phyloP scores from a whole-genome alignment of 2,888 invertebrate genomes.

The Hyles lineata region DNA sequence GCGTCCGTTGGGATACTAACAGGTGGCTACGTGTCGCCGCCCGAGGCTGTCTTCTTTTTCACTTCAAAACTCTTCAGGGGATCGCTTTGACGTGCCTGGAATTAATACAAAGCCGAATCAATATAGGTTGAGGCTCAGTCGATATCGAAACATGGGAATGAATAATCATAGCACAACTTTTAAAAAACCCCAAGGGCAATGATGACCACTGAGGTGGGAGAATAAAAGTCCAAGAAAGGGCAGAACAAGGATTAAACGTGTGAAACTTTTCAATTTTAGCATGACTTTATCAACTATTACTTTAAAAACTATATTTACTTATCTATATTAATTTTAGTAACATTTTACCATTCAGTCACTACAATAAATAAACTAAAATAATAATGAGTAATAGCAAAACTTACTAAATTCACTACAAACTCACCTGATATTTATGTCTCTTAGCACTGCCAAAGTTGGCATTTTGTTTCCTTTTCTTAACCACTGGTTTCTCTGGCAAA shows the following conservation, averaged over 20 bases:
- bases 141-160: background rate
- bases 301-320: too few relatives aligned
- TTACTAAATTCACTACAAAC: background rate
- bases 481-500: slow-evolving; percentile 46
- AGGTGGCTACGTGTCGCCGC: slow-evolving; percentile 64
- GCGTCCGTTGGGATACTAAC: slow-evolving; percentile 63
- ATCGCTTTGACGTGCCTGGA: slow-evolving; percentile 87
- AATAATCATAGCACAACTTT: too few relatives aligned
- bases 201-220: too few relatives aligned
- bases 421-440: slow-evolving; percentile 76
- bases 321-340: too few relatives aligned
- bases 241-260: too few relatives aligned
- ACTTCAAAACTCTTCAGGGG: slow-evolving; percentile 88
- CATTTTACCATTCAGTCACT: too few relatives aligned
- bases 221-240: too few relatives aligned
- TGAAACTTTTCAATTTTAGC: too few relatives aligned
- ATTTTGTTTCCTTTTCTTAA: slow-evolving; percentile 65
- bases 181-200: too few relatives aligned
- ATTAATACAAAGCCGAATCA: slow-evolving; percentile 29
- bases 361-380: too few relatives aligned
- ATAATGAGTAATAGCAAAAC: too few relatives aligned
- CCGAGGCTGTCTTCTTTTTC: slow-evolving; percentile 72
- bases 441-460: slow-evolving; percentile 69
- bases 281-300: too few relatives aligned
- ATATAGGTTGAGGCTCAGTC: background rate